A percentile compares a stretch with the other conserved stretches of the same genome.
Conservation (phyloP, 1,140 invertebrate species). For the Elymnias hypermnestra region DNA sequence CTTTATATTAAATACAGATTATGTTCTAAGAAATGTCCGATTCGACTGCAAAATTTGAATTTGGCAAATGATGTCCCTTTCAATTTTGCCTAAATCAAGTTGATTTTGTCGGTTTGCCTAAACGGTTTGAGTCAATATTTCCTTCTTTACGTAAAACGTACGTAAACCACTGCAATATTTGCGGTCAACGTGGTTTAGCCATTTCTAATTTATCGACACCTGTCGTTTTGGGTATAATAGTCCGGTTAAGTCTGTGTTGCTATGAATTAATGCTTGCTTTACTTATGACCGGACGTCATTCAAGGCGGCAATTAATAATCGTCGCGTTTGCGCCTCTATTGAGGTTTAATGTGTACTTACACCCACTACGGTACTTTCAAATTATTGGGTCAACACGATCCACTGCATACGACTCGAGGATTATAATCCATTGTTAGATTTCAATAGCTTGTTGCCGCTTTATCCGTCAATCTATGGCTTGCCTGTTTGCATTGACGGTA, state of each 20-base stretch:
- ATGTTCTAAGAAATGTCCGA: too few species aligned
- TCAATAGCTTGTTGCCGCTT: conserved; percentile 10
- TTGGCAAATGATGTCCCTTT: too few species aligned
- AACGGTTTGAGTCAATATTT: too few species aligned
- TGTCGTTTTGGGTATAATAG: too few species aligned
- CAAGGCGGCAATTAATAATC: conserved; percentile 27
- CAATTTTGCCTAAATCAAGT: too few species aligned
- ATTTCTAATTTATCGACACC: too few species aligned
- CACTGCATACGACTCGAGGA: conserved; percentile 26
- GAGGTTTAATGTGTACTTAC: conserved; percentile 16
- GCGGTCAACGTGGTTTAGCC: too few species aligned
- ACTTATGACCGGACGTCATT: conserved; percentile 26
- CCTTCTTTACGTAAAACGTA: too few species aligned
- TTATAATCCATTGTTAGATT: conserved; percentile 28
- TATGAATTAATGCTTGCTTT: not conserved
- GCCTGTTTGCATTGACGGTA: conserved; percentile 3
- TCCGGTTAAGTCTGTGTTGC: not conserved
- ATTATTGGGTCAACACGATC: conserved; percentile 38
- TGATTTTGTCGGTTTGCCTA: too few species aligned
- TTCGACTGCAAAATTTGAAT: too few species aligned
- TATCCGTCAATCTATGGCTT: conserved; percentile 7
- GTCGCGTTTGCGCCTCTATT: conserved; percentile 19
- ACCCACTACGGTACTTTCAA: conserved; percentile 27
- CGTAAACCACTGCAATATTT: too few species aligned
- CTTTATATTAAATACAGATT: too few species aligned